These are phyloP conservation scores for Trachemys scripta DNA, from an alignment of 2,113 vertebrate species.

Conservation along the genomic window DNA sequence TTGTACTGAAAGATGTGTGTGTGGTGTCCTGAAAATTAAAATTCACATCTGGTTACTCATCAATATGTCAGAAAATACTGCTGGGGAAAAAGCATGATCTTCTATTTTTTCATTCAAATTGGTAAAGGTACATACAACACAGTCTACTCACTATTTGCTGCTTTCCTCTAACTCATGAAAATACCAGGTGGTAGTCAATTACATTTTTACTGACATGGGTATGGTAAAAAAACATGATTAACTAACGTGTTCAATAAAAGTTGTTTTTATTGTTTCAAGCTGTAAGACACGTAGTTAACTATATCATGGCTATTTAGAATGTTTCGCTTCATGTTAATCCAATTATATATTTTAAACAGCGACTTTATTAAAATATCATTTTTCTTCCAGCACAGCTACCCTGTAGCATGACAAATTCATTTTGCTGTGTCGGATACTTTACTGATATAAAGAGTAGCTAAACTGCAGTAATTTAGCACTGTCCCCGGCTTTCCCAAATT, in stretches of 20 bases:
- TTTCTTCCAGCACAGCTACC: not conserved
- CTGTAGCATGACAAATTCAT: not conserved
- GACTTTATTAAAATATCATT: slow-evolving; percentile 44
- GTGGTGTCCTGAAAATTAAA: slow-evolving; percentile 41
- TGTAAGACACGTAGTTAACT: slow-evolving; percentile 18
- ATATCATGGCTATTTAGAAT: slow-evolving; percentile 7
- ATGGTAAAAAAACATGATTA: not conserved
- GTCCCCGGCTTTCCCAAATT: not conserved
- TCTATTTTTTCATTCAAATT: slow-evolving; percentile 32
- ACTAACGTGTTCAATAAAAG: not conserved
- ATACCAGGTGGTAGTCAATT: not conserved
- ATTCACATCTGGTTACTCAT: slow-evolving; percentile 32
- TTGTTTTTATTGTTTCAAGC: slow-evolving; percentile 45
- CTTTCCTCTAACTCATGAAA: not conserved
- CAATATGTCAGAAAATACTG: not conserved
- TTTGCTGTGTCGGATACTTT: not conserved
- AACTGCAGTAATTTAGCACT: not conserved
- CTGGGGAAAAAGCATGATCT: not conserved
- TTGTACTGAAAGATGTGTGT: slow-evolving; percentile 5
- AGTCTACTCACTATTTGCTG: not conserved
- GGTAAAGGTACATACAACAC: not conserved
- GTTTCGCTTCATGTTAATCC: slow-evolving; percentile 31
- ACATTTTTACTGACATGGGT: not conserved
- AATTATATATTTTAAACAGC: slow-evolving; percentile 34
- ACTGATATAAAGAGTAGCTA: not conserved